Evolutionary conservation across 2,888 invertebrate species (phyloP).

Genomic region (Epinotia nisella): DNA sequence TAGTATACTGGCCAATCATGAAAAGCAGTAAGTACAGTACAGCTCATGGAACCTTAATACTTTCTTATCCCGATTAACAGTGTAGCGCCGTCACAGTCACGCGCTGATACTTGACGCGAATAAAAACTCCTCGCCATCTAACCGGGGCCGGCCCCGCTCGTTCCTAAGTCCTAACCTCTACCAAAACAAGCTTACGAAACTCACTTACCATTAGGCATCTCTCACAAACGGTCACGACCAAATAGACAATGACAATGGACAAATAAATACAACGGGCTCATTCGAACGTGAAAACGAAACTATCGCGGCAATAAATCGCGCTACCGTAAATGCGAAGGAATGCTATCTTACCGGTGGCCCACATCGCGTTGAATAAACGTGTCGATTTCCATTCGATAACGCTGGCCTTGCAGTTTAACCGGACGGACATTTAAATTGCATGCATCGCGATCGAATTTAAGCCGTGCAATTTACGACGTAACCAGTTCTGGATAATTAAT

Average conservation of each 20-base stretch:
- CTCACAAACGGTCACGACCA: slow-evolving; percentile 59
- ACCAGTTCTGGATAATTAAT: slow-evolving; percentile 75
- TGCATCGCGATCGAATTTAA: slow-evolving; percentile 65
- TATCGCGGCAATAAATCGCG: slow-evolving; percentile 76
- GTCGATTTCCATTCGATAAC: slow-evolving; percentile 78
- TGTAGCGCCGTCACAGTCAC: slow-evolving; percentile 62
- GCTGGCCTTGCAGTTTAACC: slow-evolving; percentile 76
- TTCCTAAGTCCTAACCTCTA: slow-evolving; percentile 46
- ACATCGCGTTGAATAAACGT: slow-evolving; percentile 76
- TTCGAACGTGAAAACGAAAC: slow-evolving; percentile 79
- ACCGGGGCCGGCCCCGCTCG: slow-evolving; percentile 54
- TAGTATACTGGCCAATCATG: slow-evolving; percentile 48
- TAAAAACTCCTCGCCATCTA: slow-evolving; percentile 62
- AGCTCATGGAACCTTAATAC: slow-evolving; percentile 46
- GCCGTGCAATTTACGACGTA: slow-evolving; percentile 69
- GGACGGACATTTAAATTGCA: slow-evolving; percentile 77
- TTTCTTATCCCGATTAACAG: neutral
- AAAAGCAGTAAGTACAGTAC: slow-evolving; percentile 59
- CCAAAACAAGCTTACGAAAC: slow-evolving; percentile 54
- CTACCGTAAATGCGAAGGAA: slow-evolving; percentile 75
- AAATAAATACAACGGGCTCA: slow-evolving; percentile 70
- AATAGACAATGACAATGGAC: slow-evolving; percentile 67
- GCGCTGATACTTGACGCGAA: slow-evolving; percentile 59
- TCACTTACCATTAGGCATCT: slow-evolving; percentile 64
- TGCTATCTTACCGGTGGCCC: slow-evolving; percentile 68